Evolutionary conservation across 2,888 invertebrate species (phyloP).

Genomic region (Drosophila antonietae): DNA sequence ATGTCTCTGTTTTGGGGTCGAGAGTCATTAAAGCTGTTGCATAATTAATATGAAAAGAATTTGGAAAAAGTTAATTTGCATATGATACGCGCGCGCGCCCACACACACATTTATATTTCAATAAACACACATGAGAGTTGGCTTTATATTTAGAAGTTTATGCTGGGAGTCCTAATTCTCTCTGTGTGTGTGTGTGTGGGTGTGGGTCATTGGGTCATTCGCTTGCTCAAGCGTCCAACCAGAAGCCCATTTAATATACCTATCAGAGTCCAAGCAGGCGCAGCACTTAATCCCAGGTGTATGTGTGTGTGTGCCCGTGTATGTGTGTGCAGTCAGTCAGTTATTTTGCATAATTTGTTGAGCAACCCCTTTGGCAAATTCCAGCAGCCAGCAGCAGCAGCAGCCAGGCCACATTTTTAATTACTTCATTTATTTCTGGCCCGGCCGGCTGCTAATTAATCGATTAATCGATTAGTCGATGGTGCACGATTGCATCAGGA

Average conservation of each 20-base stretch:
- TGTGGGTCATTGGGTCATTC: slow-evolving; percentile 37
- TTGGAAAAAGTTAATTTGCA: slow-evolving; percentile 46
- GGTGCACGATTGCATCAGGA: slow-evolving; percentile 12
- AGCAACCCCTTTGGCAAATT: slow-evolving; percentile 4
- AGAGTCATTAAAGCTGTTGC: slow-evolving; percentile 48
- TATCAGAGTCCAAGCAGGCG: slow-evolving; percentile 26
- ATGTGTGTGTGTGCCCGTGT: neutral
- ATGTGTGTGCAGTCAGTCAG: slow-evolving; percentile 41
- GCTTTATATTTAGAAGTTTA: slow-evolving; percentile 27
- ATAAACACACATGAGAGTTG: slow-evolving; percentile 13
- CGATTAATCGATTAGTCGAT: slow-evolving; percentile 20
- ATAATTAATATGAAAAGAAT: slow-evolving; percentile 45
- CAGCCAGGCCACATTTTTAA: slow-evolving; percentile 25
- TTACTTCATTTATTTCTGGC: slow-evolving; percentile 33
- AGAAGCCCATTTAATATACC: slow-evolving; percentile 16
- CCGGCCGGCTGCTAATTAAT: slow-evolving; percentile 34
- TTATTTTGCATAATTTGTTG: slow-evolving; percentile 39
- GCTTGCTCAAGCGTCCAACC: slow-evolving; percentile 22
- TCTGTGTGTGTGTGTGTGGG: slow-evolving; percentile 3
- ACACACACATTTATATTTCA: slow-evolving; percentile 8
- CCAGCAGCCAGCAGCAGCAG: neutral
- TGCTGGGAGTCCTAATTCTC: neutral
- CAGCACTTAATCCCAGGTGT: slow-evolving; percentile 33
- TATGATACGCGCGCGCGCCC: neutral
- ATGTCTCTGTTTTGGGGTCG: neutral